These are phyloP conservation scores for Siphonodentalium dalli DNA, from an alignment of 2,888 invertebrate species.

Conservation along the genomic window DNA sequence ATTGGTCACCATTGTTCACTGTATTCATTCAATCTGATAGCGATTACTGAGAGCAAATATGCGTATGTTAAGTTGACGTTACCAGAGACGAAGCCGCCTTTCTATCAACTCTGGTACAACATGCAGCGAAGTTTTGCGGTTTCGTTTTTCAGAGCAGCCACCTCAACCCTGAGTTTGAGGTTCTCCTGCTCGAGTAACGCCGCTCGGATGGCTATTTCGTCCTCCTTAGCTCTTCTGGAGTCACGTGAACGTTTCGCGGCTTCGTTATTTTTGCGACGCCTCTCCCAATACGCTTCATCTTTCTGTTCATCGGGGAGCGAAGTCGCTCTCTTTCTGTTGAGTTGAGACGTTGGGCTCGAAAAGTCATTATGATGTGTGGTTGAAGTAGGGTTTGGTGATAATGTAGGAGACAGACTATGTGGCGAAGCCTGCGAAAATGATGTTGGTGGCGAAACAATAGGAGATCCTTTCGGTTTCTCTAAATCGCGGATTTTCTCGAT, in stretches of 20 bases:
- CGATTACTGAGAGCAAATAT: too few relatives aligned
- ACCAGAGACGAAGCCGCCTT: too few relatives aligned
- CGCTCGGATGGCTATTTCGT: constrained; percentile 88
- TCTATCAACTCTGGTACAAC: constrained; percentile 64
- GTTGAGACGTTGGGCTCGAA: too few relatives aligned
- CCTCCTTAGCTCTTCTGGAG: constrained; percentile 86
- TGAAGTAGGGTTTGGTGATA: too few relatives aligned
- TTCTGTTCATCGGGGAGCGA: constrained; percentile 66
- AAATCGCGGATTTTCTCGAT: constrained; percentile 40
- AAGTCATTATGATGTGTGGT: too few relatives aligned
- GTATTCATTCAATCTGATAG: too few relatives aligned
- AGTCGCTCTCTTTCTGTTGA: constrained; percentile 45
- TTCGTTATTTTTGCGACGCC: constrained; percentile 89
- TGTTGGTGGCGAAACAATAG: constrained; percentile 6
- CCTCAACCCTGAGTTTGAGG: constrained; percentile 76
- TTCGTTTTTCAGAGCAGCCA: constrained; percentile 74
- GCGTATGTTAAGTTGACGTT: too few relatives aligned
- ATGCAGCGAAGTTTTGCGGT: constrained; percentile 70
- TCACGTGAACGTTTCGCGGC: constrained; percentile 95
- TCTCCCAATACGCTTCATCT: constrained; percentile 86
- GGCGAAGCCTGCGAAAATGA: constrained; percentile 15
- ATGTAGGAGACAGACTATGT: constrained; percentile 1
- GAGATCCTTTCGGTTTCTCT: constrained; percentile 36
- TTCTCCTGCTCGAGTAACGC: constrained; percentile 88
- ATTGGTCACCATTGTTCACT: too few relatives aligned